Conservation (phyloP, 2,888 invertebrate species). For the Monopis laevigella region DNA sequence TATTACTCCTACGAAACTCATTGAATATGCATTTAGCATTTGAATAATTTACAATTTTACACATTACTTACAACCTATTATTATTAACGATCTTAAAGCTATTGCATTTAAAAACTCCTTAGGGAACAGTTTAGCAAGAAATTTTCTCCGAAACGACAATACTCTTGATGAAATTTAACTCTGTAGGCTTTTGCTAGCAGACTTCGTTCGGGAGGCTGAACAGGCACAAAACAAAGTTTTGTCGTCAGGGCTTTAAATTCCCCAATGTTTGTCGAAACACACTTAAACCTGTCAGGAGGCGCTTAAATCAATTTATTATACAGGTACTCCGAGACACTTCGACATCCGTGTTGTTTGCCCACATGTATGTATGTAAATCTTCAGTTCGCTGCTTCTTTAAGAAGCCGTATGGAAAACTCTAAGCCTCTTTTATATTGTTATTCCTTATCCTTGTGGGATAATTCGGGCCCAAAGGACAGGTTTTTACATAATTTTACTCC, state of each 20-base stretch:
- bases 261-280: slow-evolving; percentile 61
- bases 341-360: slow-evolving; percentile 43
- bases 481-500: slow-evolving; percentile 61
- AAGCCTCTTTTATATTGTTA: slow-evolving; percentile 63
- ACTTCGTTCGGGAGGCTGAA: slow-evolving; percentile 32
- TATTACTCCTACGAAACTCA: slow-evolving; percentile 6
- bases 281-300: slow-evolving; percentile 58
- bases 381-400: slow-evolving; percentile 49
- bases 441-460: slow-evolving; percentile 62
- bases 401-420: slow-evolving; percentile 57
- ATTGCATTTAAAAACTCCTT: too few relatives aligned
- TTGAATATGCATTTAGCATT: slow-evolving; percentile 8
- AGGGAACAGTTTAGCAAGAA: too few relatives aligned
- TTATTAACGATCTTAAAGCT: too few relatives aligned
- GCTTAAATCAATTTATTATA: slow-evolving; percentile 65
- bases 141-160: slow-evolving; percentile 30
- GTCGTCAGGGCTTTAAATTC: slow-evolving; percentile 50
- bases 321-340: slow-evolving; percentile 52
- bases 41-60: too few relatives aligned
- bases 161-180: slow-evolving; percentile 30
- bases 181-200: slow-evolving; percentile 33
- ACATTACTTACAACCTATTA: too few relatives aligned
- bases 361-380: slow-evolving; percentile 53
- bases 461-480: slow-evolving; percentile 60
- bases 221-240: slow-evolving; percentile 49